Percentiles rank a stretch among this genome's conserved stretches.
These are phyloP conservation scores for Capitulum mitella DNA, from an alignment of 2,888 invertebrate species.

Conservation along the genomic window DNA sequence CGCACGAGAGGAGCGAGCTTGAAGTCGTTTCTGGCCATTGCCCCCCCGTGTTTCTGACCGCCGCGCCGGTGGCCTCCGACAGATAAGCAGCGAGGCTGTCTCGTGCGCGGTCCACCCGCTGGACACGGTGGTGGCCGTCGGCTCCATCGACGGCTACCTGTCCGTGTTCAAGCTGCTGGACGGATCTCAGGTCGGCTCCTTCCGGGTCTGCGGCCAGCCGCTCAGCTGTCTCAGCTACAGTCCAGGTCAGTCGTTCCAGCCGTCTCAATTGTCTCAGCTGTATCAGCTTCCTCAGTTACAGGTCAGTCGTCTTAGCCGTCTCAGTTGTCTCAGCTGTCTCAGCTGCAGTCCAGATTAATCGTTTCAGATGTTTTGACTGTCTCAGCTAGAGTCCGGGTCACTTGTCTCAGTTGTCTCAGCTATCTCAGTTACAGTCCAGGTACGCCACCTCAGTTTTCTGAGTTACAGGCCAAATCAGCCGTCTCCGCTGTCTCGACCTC, in stretches of 20 bases:
- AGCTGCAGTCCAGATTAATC: background rate
- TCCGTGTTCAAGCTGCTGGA: slow-evolving; percentile 77
- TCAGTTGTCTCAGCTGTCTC: background rate
- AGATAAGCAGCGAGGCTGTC: slow-evolving; percentile 79
- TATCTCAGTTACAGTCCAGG: background rate
- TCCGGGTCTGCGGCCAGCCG: slow-evolving; percentile 78
- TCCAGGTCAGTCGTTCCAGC: slow-evolving; percentile 57
- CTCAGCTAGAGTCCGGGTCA: slow-evolving; percentile 80
- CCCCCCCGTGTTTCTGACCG: too few relatives aligned
- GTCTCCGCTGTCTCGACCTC: background rate
- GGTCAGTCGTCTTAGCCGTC: background rate
- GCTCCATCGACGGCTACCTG: slow-evolving; percentile 81
- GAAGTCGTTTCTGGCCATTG: too few relatives aligned
- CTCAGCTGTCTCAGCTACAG: slow-evolving; percentile 79
- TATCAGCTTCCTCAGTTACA: background rate
- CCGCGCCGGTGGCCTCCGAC: too few relatives aligned
- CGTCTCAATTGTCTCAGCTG: background rate
- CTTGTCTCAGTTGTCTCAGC: slow-evolving; percentile 34
- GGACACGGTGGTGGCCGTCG: slow-evolving; percentile 77
- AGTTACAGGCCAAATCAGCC: slow-evolving; percentile 75
- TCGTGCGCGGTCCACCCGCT: slow-evolving; percentile 80
- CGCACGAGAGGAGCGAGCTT: too few relatives aligned
- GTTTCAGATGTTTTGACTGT: slow-evolving; percentile 45
- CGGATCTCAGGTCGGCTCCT: slow-evolving; percentile 73
- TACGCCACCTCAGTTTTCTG: slow-evolving; percentile 51